phyloP scores from a whole-genome alignment of 2,797 vertebrate genomes.

The Delichon dasypus region DNA sequence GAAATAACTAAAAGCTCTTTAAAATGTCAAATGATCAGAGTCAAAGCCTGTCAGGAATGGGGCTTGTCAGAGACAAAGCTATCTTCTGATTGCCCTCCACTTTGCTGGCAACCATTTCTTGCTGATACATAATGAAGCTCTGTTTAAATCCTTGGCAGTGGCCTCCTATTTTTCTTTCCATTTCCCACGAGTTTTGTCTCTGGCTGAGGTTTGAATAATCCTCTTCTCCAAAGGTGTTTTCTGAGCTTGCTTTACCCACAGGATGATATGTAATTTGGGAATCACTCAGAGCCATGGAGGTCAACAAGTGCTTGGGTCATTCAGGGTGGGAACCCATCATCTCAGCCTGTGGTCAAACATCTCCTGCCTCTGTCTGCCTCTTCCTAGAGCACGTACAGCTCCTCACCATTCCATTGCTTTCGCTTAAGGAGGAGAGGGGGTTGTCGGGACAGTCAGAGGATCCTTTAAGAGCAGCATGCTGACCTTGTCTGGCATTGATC shows the following conservation, averaged over 20 bases:
- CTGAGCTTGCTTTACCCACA: background rate
- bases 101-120: constrained; percentile 25
- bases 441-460: background rate
- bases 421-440: background rate
- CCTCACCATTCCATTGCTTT: background rate
- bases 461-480: background rate
- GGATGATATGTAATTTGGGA: background rate
- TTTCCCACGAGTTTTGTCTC: background rate
- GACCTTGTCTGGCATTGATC: background rate
- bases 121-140: background rate
- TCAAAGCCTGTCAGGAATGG: constrained; percentile 23
- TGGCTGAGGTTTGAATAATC: background rate
- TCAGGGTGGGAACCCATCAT: background rate
- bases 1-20: constrained; percentile 46
- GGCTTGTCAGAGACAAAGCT: constrained; percentile 30
- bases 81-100: background rate
- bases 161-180: background rate
- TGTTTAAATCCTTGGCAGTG: constrained; percentile 17
- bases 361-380: background rate
- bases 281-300: background rate
- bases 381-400: background rate
- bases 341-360: background rate
- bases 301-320: background rate
- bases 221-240: background rate
- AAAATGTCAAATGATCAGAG: constrained; percentile 39